phyloP scores from a whole-genome alignment of 2,888 invertebrate species.

The Orchesella flavescens region DNA sequence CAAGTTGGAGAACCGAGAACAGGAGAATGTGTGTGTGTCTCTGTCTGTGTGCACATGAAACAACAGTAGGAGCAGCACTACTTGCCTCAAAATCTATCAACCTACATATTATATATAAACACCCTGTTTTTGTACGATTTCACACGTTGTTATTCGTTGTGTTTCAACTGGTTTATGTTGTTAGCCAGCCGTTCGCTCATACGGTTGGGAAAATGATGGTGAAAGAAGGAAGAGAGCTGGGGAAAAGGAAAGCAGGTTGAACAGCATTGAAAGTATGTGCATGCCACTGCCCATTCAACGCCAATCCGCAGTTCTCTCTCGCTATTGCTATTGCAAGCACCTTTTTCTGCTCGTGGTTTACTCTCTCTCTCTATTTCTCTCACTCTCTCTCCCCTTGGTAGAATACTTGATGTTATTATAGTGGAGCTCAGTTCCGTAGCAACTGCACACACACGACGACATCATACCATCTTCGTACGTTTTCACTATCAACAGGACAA shows the following conservation, averaged over 20 bases:
- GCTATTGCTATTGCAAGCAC: neutral
- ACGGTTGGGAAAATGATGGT: neutral
- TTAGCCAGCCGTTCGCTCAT: slow-evolving; percentile 18
- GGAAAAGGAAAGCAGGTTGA: neutral
- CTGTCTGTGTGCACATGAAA: slow-evolving; percentile 9
- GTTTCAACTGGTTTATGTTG: neutral
- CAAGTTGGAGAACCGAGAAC: too few species aligned
- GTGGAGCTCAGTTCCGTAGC: neutral
- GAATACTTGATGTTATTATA: too few species aligned
- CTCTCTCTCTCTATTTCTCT: neutral
- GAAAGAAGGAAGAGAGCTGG: neutral
- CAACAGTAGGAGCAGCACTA: slow-evolving; percentile 11
- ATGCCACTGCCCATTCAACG: slow-evolving; percentile 3
- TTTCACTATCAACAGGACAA: too few species aligned
- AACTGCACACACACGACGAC: neutral
- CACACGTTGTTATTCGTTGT: slow-evolving; percentile 48
- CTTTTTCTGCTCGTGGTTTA: neutral
- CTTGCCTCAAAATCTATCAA: neutral
- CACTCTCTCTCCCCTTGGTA: neutral
- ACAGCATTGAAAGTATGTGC: neutral
- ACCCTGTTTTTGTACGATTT: slow-evolving; percentile 48
- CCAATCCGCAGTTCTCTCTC: neutral
- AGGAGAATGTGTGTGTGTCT: too few species aligned
- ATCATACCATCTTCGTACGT: too few species aligned
- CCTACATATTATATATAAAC: slow-evolving; percentile 27